Conservation (phyloP, 2,113 vertebrate species). For the Okapia johnstoni region DNA sequence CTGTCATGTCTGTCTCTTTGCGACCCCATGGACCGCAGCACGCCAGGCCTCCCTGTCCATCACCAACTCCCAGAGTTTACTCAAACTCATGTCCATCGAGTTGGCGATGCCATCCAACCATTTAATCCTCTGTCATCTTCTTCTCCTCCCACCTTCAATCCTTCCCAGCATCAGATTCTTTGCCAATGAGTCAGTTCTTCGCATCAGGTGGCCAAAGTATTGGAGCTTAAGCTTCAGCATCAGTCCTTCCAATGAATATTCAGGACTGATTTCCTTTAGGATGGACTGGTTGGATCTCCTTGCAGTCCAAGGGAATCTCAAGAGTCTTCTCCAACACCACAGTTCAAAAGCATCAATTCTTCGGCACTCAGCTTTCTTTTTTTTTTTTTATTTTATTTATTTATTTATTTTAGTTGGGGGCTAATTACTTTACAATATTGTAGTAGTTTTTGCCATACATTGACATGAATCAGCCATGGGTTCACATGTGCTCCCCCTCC, state of each 20-base stretch:
- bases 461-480: no score
- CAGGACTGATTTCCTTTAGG: background rate
- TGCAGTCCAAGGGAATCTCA: background rate
- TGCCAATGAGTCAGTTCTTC: background rate
- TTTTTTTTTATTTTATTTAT: no score
- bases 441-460: no score
- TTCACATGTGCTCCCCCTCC: no score
- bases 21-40: background rate
- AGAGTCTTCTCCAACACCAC: background rate
- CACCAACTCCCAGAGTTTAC: fast-evolving
- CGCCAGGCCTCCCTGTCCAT: background rate
- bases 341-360: background rate
- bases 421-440: no score
- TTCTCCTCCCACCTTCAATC: background rate
- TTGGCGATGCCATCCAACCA: background rate
- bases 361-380: background rate
- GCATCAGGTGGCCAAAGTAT: background rate
- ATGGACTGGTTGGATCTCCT: background rate
- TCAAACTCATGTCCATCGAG: background rate
- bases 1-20: background rate
- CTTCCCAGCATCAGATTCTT: background rate
- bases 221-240: background rate
- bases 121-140: background rate
- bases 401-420: no score
- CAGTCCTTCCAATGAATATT: background rate